Percentiles rank a stretch among this genome's conserved stretches.
Conservation (phyloP, 2,797 vertebrate species). For the Characodon lateralis region DNA sequence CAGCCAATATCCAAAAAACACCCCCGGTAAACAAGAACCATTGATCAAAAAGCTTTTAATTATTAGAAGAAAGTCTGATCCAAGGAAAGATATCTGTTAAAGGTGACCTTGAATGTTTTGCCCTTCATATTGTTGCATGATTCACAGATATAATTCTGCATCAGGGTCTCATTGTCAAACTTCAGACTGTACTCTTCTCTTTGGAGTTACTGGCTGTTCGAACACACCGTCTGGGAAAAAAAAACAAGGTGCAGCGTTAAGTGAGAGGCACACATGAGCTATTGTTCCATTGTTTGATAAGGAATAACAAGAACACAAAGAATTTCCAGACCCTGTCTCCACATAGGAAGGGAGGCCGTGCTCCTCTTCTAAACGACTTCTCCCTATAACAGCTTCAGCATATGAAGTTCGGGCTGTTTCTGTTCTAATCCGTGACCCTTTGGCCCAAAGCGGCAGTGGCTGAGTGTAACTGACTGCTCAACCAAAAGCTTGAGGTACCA, state of each 20-base stretch:
- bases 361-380: slow-evolving; percentile 66
- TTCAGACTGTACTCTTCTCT: slow-evolving; percentile 17
- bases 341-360: slow-evolving; percentile 69
- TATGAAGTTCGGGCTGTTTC: slow-evolving; percentile 27
- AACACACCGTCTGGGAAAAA: slow-evolving; percentile 39
- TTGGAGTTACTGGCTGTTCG: slow-evolving; percentile 26
- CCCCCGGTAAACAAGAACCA: neutral
- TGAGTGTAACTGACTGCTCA: slow-evolving; percentile 43
- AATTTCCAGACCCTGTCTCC: slow-evolving; percentile 75
- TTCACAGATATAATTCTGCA: slow-evolving; percentile 34
- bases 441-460: slow-evolving; percentile 6
- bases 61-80: neutral
- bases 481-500: slow-evolving; percentile 45
- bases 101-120: slow-evolving; percentile 59
- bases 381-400: slow-evolving; percentile 57
- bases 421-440: slow-evolving; percentile 36
- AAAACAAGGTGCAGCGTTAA: slow-evolving; percentile 51
- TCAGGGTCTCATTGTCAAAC: slow-evolving; percentile 31
- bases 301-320: slow-evolving; percentile 81
- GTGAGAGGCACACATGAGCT: slow-evolving; percentile 67
- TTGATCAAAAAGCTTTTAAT: neutral
- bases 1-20: neutral
- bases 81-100: neutral
- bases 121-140: slow-evolving; percentile 57
- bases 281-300: slow-evolving; percentile 84